phyloP scores from a whole-genome alignment of 2,797 vertebrate genomes.

The Buceros bicornis region DNA sequence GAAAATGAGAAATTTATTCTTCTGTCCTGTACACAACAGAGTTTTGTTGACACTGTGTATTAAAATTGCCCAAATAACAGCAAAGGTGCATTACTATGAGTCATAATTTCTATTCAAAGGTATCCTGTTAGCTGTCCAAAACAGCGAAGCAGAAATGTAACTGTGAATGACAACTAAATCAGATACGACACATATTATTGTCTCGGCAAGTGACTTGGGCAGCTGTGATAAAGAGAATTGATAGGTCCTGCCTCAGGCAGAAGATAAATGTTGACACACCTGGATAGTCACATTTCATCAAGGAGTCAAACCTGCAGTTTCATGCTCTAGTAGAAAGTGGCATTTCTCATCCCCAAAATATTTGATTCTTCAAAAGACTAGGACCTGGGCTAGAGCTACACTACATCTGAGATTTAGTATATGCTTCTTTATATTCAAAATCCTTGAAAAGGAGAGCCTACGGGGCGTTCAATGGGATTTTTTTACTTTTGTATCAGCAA shows the following conservation, averaged over 20 bases:
- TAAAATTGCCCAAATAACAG: constrained; percentile 1
- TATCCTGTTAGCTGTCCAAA: constrained; percentile 6
- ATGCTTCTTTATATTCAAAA: neutral
- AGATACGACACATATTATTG: neutral
- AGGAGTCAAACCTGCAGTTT: constrained; percentile 46
- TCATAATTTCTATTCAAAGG: neutral
- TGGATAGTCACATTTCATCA: constrained; percentile 29
- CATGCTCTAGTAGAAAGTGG: constrained; percentile 44
- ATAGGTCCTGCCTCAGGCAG: constrained; percentile 36
- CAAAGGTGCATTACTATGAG: neutral
- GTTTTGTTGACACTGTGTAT: neutral
- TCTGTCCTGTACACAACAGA: neutral
- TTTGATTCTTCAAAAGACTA: constrained; percentile 27
- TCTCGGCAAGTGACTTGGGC: constrained; percentile 4
- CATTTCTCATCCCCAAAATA: constrained; percentile 39
- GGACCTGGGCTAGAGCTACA: neutral
- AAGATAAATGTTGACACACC: constrained; percentile 56
- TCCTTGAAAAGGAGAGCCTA: neutral
- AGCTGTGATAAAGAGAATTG: constrained; percentile 12
- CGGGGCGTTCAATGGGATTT: neutral
- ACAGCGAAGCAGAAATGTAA: neutral
- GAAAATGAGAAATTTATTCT: neutral
- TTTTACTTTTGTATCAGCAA: neutral
- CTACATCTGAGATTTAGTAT: neutral
- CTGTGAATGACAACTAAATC: neutral